Base-by-base conservation (phyloP, 1,140 invertebrate genomes). In the Scaptomyza pallida region DNA sequence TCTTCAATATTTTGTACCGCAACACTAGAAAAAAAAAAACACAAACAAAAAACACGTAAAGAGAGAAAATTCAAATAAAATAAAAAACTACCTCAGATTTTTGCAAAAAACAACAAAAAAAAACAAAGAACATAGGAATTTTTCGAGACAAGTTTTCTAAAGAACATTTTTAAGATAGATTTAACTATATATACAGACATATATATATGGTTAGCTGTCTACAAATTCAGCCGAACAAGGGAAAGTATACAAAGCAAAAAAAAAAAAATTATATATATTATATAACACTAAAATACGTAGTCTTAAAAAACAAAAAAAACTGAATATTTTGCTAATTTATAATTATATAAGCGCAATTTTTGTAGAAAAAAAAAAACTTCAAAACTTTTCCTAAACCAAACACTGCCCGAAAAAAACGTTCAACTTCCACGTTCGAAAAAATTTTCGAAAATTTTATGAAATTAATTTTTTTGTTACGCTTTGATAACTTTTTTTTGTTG, bases 131-230 rank as follows among this genome's bases (percentile, higher is more conserved):
- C 26, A 75, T 74, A 82, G 68, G 73, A 81, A 86, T 89, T 82
- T 86, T 86, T 88, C 75, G 83, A 88, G 60, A 78, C 61, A 78
- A 68, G 79, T 88, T 88, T 89, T 89, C 82, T 89, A 89, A 76
- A 83, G 62, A 63, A 43, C 75, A 82, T 41, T 71, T 56, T 71
- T 56, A 50, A 13, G 33, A 75, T 48, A 71, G 62, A 75, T 8
- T 30, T 8, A 19, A 70, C 50, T 68, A 74, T 74, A 61, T 71
- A 45, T 63, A 57, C n/a, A 9, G n/a, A 37, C 3, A 37, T 37
- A 69, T 37, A 69, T 35, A 57, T 70, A 68, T 60, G 50, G 56
- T 72, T 69, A 68, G 51, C 50, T 73, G 52, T 67, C 47, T n/a
- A 41, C 55, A 48, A 48, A 54, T 55, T 55, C 57, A 61, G 47